phyloP scores from a whole-genome alignment of 2,888 invertebrate genomes.

The Acholoe squamosa region DNA sequence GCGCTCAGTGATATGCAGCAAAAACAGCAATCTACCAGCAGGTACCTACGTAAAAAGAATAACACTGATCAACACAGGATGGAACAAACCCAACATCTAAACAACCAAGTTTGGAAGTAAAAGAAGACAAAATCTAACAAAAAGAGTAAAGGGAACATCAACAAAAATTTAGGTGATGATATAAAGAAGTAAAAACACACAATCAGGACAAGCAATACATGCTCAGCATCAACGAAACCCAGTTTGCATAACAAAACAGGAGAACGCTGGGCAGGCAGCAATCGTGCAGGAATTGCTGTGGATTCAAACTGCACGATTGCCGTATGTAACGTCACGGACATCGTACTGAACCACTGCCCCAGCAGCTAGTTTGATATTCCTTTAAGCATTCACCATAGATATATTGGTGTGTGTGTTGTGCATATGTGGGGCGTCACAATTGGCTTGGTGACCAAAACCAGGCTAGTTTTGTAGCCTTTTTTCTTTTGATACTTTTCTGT shows the following conservation, averaged over 20 bases:
- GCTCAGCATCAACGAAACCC: constrained; percentile 54
- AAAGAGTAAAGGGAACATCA: not conserved
- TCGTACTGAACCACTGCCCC: not conserved
- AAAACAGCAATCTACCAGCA: no score
- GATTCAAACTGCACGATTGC: constrained; percentile 23
- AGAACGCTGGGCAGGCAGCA: not conserved
- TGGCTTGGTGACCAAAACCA: constrained; percentile 25
- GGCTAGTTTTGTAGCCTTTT: not conserved
- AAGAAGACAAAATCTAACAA: not conserved
- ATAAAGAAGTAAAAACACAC: not conserved
- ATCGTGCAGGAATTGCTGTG: constrained; percentile 13
- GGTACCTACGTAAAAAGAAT: no score
- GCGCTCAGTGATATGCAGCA: not conserved
- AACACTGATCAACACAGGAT: not conserved
- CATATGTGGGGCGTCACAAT: constrained; percentile 7
- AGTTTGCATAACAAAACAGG: constrained; percentile 51
- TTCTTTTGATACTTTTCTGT: not conserved
- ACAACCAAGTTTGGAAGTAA: not conserved
- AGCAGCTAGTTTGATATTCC: not conserved
- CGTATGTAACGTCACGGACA: not conserved
- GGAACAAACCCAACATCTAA: not conserved
- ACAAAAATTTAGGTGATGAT: not conserved
- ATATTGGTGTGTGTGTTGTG: constrained; percentile 6
- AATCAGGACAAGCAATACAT: constrained; percentile 35
- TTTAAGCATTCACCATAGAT: not conserved